Percentiles rank a stretch among this genome's conserved stretches.
Conservation (phyloP, 2,888 invertebrate genomes). For the Metellina segmentata region DNA sequence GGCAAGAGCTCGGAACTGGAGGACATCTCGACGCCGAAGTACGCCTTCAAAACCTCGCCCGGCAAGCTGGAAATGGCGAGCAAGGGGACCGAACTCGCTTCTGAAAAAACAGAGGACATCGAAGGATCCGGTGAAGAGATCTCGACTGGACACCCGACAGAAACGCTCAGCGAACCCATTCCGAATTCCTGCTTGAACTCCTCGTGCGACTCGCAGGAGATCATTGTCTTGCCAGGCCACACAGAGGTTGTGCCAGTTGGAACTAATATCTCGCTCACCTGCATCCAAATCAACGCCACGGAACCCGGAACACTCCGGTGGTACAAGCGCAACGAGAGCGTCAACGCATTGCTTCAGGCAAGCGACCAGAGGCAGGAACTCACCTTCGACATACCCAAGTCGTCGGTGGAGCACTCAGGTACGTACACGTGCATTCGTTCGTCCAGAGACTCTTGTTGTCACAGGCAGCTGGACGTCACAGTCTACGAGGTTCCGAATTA, state of each 20-base stretch:
- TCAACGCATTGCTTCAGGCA: constrained; percentile 11
- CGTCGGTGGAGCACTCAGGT: constrained; percentile 27
- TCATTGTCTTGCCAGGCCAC: constrained; percentile 13
- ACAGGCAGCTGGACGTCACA: constrained; percentile 14
- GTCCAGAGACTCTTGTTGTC: constrained; percentile 36
- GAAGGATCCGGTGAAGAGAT: constrained; percentile 55
- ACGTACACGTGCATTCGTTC: constrained; percentile 43
- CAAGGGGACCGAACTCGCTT: not conserved
- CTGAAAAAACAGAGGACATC: not conserved
- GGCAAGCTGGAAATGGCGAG: not conserved
- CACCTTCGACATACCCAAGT: constrained; percentile 20
- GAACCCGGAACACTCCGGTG: not conserved
- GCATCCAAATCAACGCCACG: not conserved
- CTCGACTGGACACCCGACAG: not conserved
- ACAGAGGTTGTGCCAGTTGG: constrained; percentile 40
- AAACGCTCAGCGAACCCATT: not conserved
- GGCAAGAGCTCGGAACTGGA: not conserved
- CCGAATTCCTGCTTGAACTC: constrained; percentile 8
- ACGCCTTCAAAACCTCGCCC: not conserved
- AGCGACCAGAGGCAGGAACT: not conserved
- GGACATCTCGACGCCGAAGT: not conserved
- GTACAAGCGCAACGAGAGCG: constrained; percentile 47
- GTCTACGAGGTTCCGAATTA: constrained; percentile 62
- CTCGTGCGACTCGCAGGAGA: constrained; percentile 28
- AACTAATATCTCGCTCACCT: constrained; percentile 39